phyloP scores from a whole-genome alignment of 1,140 invertebrate species.

The Marisa cornuarietis region DNA sequence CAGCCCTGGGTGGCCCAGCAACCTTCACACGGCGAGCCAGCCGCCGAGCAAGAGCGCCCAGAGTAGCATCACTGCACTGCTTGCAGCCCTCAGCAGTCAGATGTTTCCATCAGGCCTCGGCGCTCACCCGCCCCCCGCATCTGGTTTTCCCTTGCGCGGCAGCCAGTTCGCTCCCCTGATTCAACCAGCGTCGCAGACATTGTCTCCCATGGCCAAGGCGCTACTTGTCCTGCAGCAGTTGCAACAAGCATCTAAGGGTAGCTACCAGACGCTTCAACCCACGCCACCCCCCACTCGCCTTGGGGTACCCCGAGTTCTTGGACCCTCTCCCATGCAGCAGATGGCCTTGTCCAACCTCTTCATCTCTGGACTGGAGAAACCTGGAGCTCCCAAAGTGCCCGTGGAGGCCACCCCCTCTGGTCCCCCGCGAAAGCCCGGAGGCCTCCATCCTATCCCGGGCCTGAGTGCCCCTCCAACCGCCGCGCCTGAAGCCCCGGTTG shows the following conservation, averaged over 20 bases:
- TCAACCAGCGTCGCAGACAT: background rate
- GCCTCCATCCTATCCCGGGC: slow-evolving; percentile 4
- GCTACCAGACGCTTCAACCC: background rate
- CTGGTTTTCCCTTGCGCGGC: background rate
- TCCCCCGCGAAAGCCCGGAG: background rate
- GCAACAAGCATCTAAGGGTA: background rate
- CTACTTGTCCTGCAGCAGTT: background rate
- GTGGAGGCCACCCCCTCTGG: background rate
- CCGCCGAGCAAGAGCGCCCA: background rate
- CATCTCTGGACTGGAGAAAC: slow-evolving; percentile 6
- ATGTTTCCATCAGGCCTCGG: too few relatives aligned
- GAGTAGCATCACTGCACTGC: too few relatives aligned
- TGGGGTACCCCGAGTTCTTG: background rate
- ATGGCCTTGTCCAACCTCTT: slow-evolving; percentile 15
- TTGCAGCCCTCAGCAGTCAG: too few relatives aligned
- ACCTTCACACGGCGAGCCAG: background rate
- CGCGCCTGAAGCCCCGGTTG: background rate
- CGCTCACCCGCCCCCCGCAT: background rate
- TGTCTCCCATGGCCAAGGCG: background rate
- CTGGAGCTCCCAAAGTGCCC: background rate
- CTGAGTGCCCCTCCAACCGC: background rate
- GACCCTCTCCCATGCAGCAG: slow-evolving; percentile 1
- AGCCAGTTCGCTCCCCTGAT: background rate
- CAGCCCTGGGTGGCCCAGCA: background rate
- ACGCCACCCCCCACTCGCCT: background rate